phyloP scores from a whole-genome alignment of 2,113 vertebrate genomes.

The Turnix velox region DNA sequence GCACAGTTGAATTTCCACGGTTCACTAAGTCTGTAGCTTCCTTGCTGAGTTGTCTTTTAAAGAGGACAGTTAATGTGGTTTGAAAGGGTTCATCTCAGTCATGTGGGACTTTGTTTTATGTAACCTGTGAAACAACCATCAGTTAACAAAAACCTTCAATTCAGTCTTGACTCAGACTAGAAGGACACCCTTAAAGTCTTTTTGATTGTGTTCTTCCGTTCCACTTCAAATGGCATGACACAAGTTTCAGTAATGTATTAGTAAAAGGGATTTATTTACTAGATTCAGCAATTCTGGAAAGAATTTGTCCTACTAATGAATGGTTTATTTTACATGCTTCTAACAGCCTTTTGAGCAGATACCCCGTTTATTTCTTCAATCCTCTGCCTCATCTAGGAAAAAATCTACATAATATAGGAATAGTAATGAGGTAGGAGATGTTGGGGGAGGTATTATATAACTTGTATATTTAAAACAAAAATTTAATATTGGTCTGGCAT shows the following conservation, averaged over 20 bases:
- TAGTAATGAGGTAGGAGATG: conserved; percentile 12
- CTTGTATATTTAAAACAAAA: conserved; percentile 3
- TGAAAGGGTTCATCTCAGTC: neutral
- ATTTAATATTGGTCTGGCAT: conserved; percentile 78
- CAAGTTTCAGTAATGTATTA: neutral
- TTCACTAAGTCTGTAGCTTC: neutral
- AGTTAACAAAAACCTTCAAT: neutral
- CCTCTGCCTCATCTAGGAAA: neutral
- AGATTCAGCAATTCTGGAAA: neutral
- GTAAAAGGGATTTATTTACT: neutral
- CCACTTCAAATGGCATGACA: neutral
- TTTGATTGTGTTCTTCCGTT: neutral
- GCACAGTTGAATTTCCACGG: neutral
- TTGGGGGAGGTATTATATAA: neutral
- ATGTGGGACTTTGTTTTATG: neutral
- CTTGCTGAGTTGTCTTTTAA: neutral
- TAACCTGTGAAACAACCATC: neutral
- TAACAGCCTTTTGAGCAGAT: conserved; percentile 6
- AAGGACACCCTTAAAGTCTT: neutral
- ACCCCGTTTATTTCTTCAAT: conserved; percentile 10
- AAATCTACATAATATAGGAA: neutral
- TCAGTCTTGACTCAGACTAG: neutral
- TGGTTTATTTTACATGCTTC: conserved; percentile 15
- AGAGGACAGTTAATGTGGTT: neutral
- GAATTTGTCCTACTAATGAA: neutral